Percentiles rank a stretch among this genome's conserved stretches.
Conservation (phyloP, 2,888 invertebrate genomes). For the Mystacides longicornis region DNA sequence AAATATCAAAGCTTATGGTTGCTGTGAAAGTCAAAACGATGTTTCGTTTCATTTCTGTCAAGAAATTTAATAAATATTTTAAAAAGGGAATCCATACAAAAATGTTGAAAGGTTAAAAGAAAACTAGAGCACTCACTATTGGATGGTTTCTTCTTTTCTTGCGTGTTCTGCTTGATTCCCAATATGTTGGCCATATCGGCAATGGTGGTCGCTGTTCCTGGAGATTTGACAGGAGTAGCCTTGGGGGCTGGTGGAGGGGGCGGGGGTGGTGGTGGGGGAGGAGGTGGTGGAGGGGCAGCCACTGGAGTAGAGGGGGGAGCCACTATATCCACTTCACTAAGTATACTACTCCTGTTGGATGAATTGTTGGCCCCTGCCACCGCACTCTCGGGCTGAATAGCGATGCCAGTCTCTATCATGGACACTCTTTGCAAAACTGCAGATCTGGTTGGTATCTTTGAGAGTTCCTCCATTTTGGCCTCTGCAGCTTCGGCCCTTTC, state of each 20-base stretch:
- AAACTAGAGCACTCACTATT: constrained; percentile 36
- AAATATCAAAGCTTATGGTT: no score
- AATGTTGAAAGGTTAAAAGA: background rate
- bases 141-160: constrained; percentile 48
- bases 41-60: no score
- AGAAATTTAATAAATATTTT: no score
- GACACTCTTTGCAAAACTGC: constrained; percentile 24
- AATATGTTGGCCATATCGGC: constrained; percentile 52
- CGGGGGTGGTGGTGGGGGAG: constrained; percentile 37
- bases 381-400: background rate
- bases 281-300: constrained; percentile 28
- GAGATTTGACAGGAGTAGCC: constrained; percentile 28
- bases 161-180: constrained; percentile 48
- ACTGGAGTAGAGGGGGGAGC: constrained; percentile 32
- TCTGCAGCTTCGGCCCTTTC: constrained; percentile 55
- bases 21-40: no score
- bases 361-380: background rate
- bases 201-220: constrained; percentile 33
- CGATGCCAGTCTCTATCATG: constrained; percentile 13
- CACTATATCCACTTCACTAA: constrained; percentile 15
- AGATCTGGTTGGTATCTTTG: constrained; percentile 21
- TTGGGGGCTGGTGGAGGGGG: constrained; percentile 34
- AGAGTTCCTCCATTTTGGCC: constrained; percentile 32
- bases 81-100: no score
- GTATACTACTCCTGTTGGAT: no score